Evolutionary conservation across 2,113 vertebrate species (phyloP).

Genomic region (Microcebus murinus): DNA sequence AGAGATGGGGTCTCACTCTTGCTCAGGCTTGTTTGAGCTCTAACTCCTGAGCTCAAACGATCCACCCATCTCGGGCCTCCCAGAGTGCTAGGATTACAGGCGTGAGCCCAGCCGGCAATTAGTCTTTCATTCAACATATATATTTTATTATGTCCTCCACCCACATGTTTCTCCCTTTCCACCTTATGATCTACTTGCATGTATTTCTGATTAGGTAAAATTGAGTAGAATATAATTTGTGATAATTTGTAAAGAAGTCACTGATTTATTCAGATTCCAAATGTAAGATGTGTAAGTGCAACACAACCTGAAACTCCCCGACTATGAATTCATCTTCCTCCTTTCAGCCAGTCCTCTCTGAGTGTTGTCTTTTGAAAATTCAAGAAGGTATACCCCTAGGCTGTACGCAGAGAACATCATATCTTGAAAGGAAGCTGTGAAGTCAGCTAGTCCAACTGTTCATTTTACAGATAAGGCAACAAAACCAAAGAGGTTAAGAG

Average conservation of each 20-base stretch:
- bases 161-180: background rate
- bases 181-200: background rate
- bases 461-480: background rate
- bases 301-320: background rate
- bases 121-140: background rate
- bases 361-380: background rate
- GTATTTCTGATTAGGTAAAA: background rate
- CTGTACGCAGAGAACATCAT: background rate
- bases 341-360: background rate
- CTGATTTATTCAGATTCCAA: background rate
- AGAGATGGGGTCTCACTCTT: no score
- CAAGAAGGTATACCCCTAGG: background rate
- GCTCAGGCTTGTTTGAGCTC: no score
- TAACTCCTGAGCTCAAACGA: no score
- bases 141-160: background rate
- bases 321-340: background rate
- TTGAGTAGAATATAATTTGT: background rate
- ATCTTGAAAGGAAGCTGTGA: slow-evolving; percentile 29
- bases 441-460: background rate
- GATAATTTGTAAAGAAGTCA: background rate
- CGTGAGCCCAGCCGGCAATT: no score
- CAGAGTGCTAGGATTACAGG: no score
- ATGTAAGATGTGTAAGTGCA: background rate
- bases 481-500: background rate
- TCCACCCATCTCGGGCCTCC: no score